These are phyloP conservation scores for Malacoraja senta DNA, from an alignment of 2,797 vertebrate genomes.

Conservation along the genomic window DNA sequence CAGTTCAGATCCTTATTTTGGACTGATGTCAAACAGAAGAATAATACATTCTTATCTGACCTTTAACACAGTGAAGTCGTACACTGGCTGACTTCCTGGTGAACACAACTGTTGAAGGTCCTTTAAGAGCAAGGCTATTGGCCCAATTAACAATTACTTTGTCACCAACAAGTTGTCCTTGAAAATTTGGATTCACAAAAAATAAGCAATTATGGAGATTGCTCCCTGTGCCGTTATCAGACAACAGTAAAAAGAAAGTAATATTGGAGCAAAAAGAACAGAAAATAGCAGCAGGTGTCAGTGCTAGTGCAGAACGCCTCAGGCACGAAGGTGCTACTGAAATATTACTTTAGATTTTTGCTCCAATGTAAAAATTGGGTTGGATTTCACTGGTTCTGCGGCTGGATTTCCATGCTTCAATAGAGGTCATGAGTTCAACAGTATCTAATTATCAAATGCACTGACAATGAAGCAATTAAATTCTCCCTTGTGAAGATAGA, in stretches of 20 bases:
- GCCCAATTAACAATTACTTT: conserved; percentile 11
- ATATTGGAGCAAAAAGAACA: neutral
- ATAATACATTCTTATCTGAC: neutral
- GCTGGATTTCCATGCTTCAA: too few relatives aligned
- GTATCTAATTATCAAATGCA: too few relatives aligned
- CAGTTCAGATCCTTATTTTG: neutral
- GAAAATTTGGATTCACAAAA: neutral
- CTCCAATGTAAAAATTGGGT: neutral
- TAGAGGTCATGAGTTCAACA: too few relatives aligned
- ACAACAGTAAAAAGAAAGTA: neutral
- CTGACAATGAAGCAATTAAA: too few relatives aligned
- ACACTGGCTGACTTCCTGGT: too few relatives aligned
- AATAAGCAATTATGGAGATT: neutral
- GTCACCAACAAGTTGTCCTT: conserved; percentile 2
- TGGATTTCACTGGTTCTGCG: too few relatives aligned
- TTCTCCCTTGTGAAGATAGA: too few relatives aligned
- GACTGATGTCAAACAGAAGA: neutral
- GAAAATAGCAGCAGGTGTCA: neutral
- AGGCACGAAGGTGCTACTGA: neutral
- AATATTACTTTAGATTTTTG: neutral
- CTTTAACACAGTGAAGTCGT: neutral
- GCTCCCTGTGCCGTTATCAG: neutral
- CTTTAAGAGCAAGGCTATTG: neutral
- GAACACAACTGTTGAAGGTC: neutral
- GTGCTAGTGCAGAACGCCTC: neutral